Percentiles rank a stretch among this genome's conserved stretches.
These are phyloP conservation scores for Enoplosus armatus DNA, from an alignment of 2,797 vertebrate genomes.

Conservation along the genomic window DNA sequence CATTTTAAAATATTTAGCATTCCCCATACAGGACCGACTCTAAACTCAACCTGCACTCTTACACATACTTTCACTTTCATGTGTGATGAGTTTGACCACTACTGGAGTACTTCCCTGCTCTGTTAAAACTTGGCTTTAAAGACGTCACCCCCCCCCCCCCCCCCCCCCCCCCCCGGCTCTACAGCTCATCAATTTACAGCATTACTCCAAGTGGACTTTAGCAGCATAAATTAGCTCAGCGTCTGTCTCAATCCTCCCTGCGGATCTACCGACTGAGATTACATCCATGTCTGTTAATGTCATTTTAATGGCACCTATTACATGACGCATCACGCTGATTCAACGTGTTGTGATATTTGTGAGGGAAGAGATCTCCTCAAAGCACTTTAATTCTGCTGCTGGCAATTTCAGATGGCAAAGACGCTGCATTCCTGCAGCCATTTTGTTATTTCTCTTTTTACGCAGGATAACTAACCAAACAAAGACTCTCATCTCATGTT, in stretches of 20 bases:
- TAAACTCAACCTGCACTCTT: conserved; percentile 16
- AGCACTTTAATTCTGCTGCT: not conserved
- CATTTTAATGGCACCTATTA: conserved; percentile 12
- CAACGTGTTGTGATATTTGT: conserved; percentile 1
- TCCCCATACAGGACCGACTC: not conserved
- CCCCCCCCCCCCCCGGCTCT: not conserved
- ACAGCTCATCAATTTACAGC: conserved; percentile 44
- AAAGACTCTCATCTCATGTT: conserved; percentile 24
- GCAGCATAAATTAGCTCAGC: conserved; percentile 50
- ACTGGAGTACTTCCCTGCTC: conserved; percentile 15
- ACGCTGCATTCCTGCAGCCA: conserved; percentile 19
- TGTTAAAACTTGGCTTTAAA: conserved; percentile 21
- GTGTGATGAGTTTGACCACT: not conserved
- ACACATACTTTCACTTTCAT: not conserved
- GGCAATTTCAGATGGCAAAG: conserved; percentile 11
- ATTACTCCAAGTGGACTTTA: conserved; percentile 39
- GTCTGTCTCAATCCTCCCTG: conserved; percentile 24
- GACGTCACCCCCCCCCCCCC: not conserved
- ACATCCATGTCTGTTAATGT: conserved; percentile 41
- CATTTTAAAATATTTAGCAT: not conserved
- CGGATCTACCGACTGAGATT: conserved; percentile 2
- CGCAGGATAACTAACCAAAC: conserved; percentile 32
- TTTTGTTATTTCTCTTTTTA: conserved; percentile 21
- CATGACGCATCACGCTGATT: not conserved
- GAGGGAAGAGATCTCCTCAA: not conserved